phyloP scores from a whole-genome alignment of 2,797 vertebrate genomes.

The Cirrhinus molitorella region DNA sequence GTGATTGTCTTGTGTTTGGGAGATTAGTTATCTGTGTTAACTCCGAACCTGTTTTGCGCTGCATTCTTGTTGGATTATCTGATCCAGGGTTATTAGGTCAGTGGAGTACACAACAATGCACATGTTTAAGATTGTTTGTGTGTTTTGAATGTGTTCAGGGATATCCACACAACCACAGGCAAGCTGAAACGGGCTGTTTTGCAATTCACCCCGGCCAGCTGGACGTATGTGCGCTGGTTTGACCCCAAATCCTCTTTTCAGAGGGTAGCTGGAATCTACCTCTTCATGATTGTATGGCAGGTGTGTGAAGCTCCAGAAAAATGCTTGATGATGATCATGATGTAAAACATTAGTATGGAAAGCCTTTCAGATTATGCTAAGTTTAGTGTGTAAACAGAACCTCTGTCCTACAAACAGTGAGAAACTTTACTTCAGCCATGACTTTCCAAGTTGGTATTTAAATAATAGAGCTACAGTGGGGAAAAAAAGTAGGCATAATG shows the following conservation, averaged over 20 bases:
- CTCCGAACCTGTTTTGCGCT: not conserved
- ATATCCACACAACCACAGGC: conserved; percentile 95
- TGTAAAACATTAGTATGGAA: not conserved
- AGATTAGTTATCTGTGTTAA: conserved; percentile 7
- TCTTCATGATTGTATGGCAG: conserved; percentile 99
- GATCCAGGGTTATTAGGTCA: not conserved
- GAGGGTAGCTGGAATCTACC: conserved; percentile 92
- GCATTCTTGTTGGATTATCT: not conserved
- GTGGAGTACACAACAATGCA: not conserved
- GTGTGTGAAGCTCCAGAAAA: conserved; percentile 72
- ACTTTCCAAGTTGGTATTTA: not conserved
- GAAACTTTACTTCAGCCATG: not conserved
- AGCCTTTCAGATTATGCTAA: not conserved
- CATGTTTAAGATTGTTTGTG: not conserved
- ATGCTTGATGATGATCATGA: not conserved
- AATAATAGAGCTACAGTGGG: not conserved
- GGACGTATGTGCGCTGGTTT: conserved; percentile 97
- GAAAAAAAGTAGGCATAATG: not conserved
- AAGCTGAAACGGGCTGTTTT: conserved; percentile 95
- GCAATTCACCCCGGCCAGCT: conserved; percentile 97
- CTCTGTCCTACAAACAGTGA: not conserved
- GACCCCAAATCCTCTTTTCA: conserved; percentile 98
- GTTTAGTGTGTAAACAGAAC: not conserved
- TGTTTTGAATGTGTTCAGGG: conserved; percentile 73
- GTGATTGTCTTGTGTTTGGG: not conserved